Conservation (phyloP, 1,140 invertebrate species). For the Caenorhabditis latens region DNA sequence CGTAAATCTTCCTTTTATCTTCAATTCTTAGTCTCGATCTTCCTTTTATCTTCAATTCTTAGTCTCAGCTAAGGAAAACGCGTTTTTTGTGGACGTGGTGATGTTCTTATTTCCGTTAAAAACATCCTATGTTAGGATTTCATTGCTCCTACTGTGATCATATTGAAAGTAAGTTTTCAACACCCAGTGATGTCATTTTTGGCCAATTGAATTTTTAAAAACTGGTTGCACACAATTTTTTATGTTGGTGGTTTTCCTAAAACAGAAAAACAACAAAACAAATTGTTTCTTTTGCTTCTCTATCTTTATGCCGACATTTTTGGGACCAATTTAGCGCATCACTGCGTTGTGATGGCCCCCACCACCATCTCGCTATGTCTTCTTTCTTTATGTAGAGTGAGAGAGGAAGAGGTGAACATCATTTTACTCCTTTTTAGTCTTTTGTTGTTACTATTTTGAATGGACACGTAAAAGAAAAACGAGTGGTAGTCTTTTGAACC, state of each 20-base stretch:
- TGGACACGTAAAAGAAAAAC: not conserved
- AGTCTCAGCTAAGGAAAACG: no score
- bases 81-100: no score
- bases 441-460: not conserved
- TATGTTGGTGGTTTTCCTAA: no score
- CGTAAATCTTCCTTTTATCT: no score
- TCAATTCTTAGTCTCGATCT: no score
- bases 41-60: no score
- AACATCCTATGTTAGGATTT: no score
- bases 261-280: not conserved
- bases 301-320: not conserved
- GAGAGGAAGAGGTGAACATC: conserved; percentile 13
- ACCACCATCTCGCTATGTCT: not conserved
- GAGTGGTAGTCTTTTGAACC: not conserved
- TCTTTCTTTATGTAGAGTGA: not conserved
- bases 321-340: conserved; percentile 5
- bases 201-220: not conserved
- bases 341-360: conserved; percentile 3
- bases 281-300: not conserved
- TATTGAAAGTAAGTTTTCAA: no score
- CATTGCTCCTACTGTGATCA: no score
- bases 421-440: not conserved
- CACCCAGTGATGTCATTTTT: not conserved
- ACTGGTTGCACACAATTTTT: no score
- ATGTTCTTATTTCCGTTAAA: no score